A percentile compares a stretch with the other conserved stretches of the same genome.
These are phyloP conservation scores for Murina feae DNA, from an alignment of 2,113 vertebrate genomes.

Conservation along the genomic window DNA sequence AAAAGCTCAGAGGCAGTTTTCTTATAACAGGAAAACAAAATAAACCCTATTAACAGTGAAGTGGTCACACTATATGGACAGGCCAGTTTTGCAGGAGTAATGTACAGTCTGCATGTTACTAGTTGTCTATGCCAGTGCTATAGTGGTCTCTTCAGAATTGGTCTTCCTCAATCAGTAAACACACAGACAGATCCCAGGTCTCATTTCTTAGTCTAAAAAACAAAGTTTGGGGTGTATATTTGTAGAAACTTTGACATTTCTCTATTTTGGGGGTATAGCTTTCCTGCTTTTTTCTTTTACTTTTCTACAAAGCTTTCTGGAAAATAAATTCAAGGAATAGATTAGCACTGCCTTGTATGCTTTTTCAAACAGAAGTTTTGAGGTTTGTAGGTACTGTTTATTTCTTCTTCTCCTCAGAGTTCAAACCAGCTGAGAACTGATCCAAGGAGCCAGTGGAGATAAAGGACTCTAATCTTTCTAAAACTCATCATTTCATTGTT, in stretches of 20 bases:
- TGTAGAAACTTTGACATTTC: constrained; percentile 14
- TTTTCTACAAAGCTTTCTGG: constrained; percentile 15
- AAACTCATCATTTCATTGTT: not conserved
- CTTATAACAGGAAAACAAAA: not conserved
- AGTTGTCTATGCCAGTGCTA: not conserved
- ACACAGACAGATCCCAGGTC: not conserved
- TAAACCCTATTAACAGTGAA: not conserved
- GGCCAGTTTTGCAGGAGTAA: not conserved
- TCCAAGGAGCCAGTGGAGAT: not conserved
- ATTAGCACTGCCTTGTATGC: not conserved
- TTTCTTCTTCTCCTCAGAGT: not conserved
- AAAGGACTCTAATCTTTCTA: not conserved
- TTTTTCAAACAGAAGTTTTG: not conserved
- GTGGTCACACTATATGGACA: not conserved
- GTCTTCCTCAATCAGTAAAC: not conserved
- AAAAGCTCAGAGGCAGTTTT: not conserved
- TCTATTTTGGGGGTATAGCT: not conserved
- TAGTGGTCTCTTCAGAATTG: not conserved
- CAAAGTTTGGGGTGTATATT: not conserved
- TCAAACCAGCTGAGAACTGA: not conserved
- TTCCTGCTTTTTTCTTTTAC: not conserved
- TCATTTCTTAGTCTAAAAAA: not conserved
- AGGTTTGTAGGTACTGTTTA: not conserved
- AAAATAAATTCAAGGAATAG: not conserved
- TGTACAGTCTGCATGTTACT: not conserved